A percentile compares a stretch with the other conserved stretches of the same genome.
phyloP scores from a whole-genome alignment of 2,888 invertebrate species.

The Scelioninae gen. 1 region DNA sequence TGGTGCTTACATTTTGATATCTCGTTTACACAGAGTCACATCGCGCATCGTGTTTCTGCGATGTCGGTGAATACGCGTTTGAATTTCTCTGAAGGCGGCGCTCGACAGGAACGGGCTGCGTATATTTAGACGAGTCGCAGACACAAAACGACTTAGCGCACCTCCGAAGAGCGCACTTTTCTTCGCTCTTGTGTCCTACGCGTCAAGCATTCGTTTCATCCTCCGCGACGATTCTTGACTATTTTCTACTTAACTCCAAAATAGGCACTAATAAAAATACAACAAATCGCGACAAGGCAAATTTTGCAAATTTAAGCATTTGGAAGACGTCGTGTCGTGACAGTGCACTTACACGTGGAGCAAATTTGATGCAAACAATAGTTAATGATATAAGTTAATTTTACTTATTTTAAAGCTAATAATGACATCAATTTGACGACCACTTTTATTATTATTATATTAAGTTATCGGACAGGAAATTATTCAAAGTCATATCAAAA shows the following conservation, averaged over 20 bases:
- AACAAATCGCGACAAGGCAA: neutral
- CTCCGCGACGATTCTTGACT: conserved; percentile 55
- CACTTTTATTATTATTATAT: too few relatives aligned
- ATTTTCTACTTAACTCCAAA: conserved; percentile 61
- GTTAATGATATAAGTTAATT: too few relatives aligned
- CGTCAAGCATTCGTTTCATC: conserved; percentile 64
- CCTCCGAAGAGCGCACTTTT: conserved; percentile 65
- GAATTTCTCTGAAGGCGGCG: conserved; percentile 64
- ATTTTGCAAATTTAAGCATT: conserved; percentile 22
- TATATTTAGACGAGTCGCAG: conserved; percentile 72
- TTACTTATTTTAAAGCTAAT: too few relatives aligned
- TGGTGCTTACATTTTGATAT: conserved; percentile 61
- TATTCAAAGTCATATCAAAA: too few relatives aligned
- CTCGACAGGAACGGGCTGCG: conserved; percentile 62
- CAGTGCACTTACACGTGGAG: too few relatives aligned
- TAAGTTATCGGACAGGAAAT: too few relatives aligned
- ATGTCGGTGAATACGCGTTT: conserved; percentile 59
- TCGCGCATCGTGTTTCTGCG: conserved; percentile 58
- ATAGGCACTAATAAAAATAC: conserved; percentile 46
- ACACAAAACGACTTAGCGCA: conserved; percentile 71
- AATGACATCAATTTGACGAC: too few relatives aligned
- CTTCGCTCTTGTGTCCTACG: conserved; percentile 52
- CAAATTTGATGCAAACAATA: neutral
- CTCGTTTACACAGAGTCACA: conserved; percentile 46
- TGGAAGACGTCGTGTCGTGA: neutral